Conservation (phyloP, 2,888 invertebrate species). For the Trichogramma dendrolimi region DNA sequence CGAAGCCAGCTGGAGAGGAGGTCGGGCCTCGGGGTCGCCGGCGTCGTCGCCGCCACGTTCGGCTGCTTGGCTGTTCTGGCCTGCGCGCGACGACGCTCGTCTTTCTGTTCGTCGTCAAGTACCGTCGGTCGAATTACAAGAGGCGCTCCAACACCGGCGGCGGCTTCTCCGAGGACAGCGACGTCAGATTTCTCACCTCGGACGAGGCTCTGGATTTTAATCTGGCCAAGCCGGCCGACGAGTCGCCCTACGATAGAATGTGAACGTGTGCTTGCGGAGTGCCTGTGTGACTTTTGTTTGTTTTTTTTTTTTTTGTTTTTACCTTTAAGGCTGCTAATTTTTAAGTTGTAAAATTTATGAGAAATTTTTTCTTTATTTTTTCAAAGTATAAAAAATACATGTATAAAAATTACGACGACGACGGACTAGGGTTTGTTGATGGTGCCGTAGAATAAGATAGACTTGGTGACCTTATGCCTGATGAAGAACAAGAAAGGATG, state of each 20-base stretch:
- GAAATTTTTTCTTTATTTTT: background rate
- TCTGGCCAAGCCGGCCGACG: slow-evolving; percentile 47
- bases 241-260: slow-evolving; percentile 22
- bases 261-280: too few relatives aligned
- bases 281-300: too few relatives aligned
- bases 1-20: background rate
- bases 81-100: slow-evolving; percentile 19
- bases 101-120: slow-evolving; percentile 31
- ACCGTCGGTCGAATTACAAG: slow-evolving; percentile 31
- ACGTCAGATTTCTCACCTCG: slow-evolving; percentile 57
- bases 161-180: slow-evolving; percentile 54
- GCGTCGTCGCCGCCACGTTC: slow-evolving; percentile 37
- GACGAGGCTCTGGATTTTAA: slow-evolving; percentile 58
- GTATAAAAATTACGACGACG: background rate
- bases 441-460: slow-evolving; percentile 69
- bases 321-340: slow-evolving; percentile 13
- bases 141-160: slow-evolving; percentile 38
- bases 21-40: slow-evolving; percentile 17
- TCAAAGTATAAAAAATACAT: background rate
- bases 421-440: slow-evolving; percentile 57
- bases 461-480: slow-evolving; percentile 62
- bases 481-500: slow-evolving; percentile 74
- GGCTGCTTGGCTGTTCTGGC: slow-evolving; percentile 21
- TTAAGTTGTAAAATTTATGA: slow-evolving; percentile 3
- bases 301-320: too few relatives aligned